Conservation (phyloP, 2,888 invertebrate genomes). For the Mimachlamys varia region DNA sequence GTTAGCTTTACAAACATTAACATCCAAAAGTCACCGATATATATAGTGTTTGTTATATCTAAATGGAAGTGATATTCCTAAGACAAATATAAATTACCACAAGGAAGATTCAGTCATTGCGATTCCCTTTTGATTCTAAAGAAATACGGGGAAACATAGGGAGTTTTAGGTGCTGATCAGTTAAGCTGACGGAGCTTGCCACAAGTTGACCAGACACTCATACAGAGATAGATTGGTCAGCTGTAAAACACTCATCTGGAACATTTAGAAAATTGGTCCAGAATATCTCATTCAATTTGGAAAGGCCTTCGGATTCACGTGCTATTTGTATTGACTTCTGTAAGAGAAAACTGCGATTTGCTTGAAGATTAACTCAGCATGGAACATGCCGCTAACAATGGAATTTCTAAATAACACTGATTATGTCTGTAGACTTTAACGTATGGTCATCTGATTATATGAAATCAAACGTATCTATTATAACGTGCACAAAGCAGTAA, state of each 20-base stretch:
- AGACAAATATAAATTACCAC: too few species aligned
- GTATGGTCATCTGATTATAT: background rate
- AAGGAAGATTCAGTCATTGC: too few species aligned
- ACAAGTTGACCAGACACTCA: too few species aligned
- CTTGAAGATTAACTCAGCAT: background rate
- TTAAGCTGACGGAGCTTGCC: background rate
- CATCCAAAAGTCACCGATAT: too few species aligned
- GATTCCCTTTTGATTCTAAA: background rate
- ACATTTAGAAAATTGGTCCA: background rate
- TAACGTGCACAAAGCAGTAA: background rate
- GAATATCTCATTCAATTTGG: background rate
- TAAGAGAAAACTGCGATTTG: background rate
- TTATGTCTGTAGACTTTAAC: background rate
- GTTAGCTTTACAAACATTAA: background rate
- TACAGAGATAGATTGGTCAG: background rate
- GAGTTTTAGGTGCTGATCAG: too few species aligned
- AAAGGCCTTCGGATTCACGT: background rate
- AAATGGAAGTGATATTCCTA: too few species aligned
- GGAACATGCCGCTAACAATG: background rate
- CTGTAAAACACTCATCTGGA: background rate
- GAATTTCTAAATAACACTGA: background rate
- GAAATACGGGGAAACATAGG: too few species aligned
- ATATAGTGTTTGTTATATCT: too few species aligned
- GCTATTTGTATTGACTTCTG: background rate
- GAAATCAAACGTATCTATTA: background rate